Conservation (phyloP, 2,888 invertebrate species). For the Trissolcus brochymenae region DNA sequence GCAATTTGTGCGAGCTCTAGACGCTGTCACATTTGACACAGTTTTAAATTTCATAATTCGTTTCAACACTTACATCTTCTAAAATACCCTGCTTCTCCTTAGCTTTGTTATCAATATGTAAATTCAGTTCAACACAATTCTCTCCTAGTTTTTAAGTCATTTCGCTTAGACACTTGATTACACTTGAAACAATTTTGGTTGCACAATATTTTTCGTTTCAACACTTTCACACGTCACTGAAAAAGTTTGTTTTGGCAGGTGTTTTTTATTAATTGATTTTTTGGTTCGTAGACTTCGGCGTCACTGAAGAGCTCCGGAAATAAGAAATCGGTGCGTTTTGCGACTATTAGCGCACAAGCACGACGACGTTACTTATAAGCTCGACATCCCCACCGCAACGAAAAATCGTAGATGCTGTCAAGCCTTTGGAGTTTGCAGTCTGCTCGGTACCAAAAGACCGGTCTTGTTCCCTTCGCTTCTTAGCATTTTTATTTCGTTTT, state of each 20-base stretch:
- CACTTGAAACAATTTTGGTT: too few relatives aligned
- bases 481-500: not conserved
- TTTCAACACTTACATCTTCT: not conserved
- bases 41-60: too few relatives aligned
- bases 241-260: not conserved
- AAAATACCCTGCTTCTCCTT: not conserved
- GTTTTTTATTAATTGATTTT: not conserved
- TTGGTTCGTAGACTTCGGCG: not conserved
- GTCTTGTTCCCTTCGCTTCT: not conserved
- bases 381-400: slow-evolving; percentile 71
- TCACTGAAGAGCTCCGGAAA: slow-evolving; percentile 41
- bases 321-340: slow-evolving; percentile 70
- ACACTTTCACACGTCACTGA: slow-evolving; percentile 6
- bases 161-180: not conserved
- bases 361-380: slow-evolving; percentile 74
- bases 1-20: too few relatives aligned
- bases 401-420: slow-evolving; percentile 67
- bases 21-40: too few relatives aligned
- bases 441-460: slow-evolving; percentile 72
- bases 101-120: not conserved
- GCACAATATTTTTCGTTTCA: not conserved
- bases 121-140: not conserved
- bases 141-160: slow-evolving; percentile 21
- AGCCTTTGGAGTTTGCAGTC: slow-evolving; percentile 73
- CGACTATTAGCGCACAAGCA: slow-evolving; percentile 72